phyloP scores from a whole-genome alignment of 2,888 invertebrate species.

The Galerucella calmariensis region DNA sequence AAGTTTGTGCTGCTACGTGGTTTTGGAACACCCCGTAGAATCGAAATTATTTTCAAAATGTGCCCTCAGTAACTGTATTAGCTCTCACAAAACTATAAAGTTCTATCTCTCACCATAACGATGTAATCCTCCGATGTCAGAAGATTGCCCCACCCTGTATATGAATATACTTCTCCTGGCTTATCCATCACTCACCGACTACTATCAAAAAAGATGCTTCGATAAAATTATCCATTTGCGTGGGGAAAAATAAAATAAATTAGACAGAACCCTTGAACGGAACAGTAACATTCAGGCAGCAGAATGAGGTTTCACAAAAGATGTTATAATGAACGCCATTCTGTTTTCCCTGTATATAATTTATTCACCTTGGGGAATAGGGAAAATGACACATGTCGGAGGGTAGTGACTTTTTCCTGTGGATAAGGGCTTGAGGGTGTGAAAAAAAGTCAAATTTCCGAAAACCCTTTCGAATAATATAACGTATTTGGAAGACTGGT shows the following conservation, averaged over 20 bases:
- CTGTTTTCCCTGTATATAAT: slow-evolving; percentile 37
- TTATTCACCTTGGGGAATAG: slow-evolving; percentile 33
- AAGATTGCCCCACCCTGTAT: no score
- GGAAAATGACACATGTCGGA: slow-evolving; percentile 29
- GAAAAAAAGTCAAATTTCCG: background rate
- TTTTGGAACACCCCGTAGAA: no score
- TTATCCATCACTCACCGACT: background rate
- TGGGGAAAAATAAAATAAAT: background rate
- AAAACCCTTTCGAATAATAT: background rate
- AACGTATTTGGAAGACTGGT: background rate
- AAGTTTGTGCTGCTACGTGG: no score
- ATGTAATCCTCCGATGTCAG: no score
- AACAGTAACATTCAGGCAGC: background rate
- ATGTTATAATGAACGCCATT: slow-evolving; percentile 37
- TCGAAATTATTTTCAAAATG: no score
- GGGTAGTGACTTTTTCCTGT: slow-evolving; percentile 15
- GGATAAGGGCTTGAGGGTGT: slow-evolving; percentile 11
- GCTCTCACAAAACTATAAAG: no score
- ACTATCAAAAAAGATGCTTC: background rate
- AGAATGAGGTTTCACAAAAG: slow-evolving; percentile 32
- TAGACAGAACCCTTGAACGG: background rate
- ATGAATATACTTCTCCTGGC: no score
- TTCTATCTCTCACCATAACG: no score
- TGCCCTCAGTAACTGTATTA: no score
- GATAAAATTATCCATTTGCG: background rate